A percentile compares a stretch with the other conserved stretches of the same genome.
Conservation (phyloP, 2,888 invertebrate species). For the Andrena flavipes region DNA sequence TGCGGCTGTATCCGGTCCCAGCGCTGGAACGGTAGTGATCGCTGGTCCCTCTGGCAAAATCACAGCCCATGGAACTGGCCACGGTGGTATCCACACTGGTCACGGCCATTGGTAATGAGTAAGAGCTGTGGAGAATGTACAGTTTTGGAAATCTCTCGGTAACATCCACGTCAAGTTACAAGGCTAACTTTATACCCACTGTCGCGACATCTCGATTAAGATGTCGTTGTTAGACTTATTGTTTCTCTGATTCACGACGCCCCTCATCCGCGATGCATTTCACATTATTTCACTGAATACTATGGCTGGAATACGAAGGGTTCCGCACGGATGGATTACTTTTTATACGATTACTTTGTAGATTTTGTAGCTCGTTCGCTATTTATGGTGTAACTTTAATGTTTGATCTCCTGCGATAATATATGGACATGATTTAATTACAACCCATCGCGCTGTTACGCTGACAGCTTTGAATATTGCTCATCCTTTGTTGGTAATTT, state of each 20-base stretch:
- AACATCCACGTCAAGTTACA: slow-evolving; percentile 13
- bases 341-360: slow-evolving; percentile 4
- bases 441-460: background rate
- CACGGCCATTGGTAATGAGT: slow-evolving; percentile 69
- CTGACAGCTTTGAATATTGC: background rate
- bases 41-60: slow-evolving; percentile 83
- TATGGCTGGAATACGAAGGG: background rate
- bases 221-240: background rate
- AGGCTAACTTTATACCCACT: background rate
- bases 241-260: slow-evolving; percentile 18
- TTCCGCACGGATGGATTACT: background rate
- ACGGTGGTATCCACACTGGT: slow-evolving; percentile 80
- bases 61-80: slow-evolving; percentile 81
- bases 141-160: slow-evolving; percentile 22
- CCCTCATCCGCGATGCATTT: slow-evolving; percentile 26
- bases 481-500: no score
- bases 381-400: slow-evolving; percentile 23
- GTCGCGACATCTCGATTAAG: slow-evolving; percentile 8
- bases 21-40: slow-evolving; percentile 81
- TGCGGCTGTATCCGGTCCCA: slow-evolving; percentile 80
- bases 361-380: background rate
- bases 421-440: slow-evolving; percentile 29
- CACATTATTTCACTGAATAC: slow-evolving; percentile 2
- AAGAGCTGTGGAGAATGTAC: background rate
- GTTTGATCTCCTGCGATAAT: slow-evolving; percentile 52